phyloP scores from a whole-genome alignment of 2,888 invertebrate genomes.

The Sericinus montela region DNA sequence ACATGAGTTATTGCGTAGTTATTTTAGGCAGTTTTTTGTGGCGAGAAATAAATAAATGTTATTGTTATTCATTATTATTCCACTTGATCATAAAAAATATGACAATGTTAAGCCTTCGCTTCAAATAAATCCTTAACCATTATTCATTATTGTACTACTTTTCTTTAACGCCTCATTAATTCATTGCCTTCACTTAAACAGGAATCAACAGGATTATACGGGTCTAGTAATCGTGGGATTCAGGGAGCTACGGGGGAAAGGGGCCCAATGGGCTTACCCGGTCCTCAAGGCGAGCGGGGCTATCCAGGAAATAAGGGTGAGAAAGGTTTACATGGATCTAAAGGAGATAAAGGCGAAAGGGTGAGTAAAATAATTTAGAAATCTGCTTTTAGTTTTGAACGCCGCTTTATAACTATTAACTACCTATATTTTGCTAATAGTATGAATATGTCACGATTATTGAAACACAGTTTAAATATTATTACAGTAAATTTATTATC shows the following conservation, averaged over 20 bases:
- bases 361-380: slow-evolving; percentile 64
- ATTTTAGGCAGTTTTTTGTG: too few species aligned
- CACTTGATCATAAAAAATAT: too few species aligned
- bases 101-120: too few species aligned
- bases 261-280: slow-evolving; percentile 82
- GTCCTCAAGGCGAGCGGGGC: slow-evolving; percentile 83
- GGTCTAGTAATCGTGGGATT: slow-evolving; percentile 77
- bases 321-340: slow-evolving; percentile 79
- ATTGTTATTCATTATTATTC: too few species aligned
- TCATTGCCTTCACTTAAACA: slow-evolving; percentile 40
- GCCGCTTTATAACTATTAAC: too few species aligned
- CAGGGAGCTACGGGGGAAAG: slow-evolving; percentile 84
- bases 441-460: too few species aligned
- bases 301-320: slow-evolving; percentile 81
- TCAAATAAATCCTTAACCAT: too few species aligned
- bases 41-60: too few species aligned
- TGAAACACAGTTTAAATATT: too few species aligned
- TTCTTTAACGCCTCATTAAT: neutral
- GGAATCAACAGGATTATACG: slow-evolving; percentile 74
- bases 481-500: too few species aligned
- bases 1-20: too few species aligned
- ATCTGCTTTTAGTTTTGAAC: neutral
- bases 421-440: too few species aligned
- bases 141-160: neutral
- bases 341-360: slow-evolving; percentile 87